Evolutionary conservation across 2,888 invertebrate species (phyloP), one percentile per base, ranked within the genome.

Genomic region (Ariolimax columbianus): DNA sequence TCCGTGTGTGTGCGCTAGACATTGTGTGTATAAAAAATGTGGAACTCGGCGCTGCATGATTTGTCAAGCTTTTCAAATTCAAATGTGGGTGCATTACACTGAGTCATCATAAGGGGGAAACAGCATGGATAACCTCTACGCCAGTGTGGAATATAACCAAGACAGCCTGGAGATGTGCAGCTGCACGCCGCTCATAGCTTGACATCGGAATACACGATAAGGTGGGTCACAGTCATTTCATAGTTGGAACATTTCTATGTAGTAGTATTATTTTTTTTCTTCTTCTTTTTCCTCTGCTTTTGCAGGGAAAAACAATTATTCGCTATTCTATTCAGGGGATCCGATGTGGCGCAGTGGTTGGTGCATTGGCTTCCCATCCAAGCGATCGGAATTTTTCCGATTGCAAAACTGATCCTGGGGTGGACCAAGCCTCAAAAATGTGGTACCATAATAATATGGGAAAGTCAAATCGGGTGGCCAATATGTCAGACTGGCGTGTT

Each of bases 1-100:
- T 19, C n/a, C n/a, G 63, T 63, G 33, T 38, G 70, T 36, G 14
- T 70, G 33, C n/a, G 36, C 9, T 14, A 70, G 14, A 55, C 55
- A 17, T 17, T 55, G 70, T 23, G 38, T 70, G 70, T 30, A 63
- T 63, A 30, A 11, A 63, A 11, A 63, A 63, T 72, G 26, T 72
- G 72, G 4, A 40, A 26, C 26, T 19, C 38, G 40, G 40, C 23
- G 72, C 72, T 40, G 40, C n/a, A 40, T 38, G 40, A 72, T 72
- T 72, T 19, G 72, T 40, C 40, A 40, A 40, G 40, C 40, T 72
- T 38, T 72, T 72, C 72, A 72, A 26, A 72, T 72, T 72, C 72
- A 72, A 0, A 72, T 72, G 72, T 72, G 40, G 40, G 72, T 70
- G 70, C 38, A 70, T 40, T 72, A 38, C 40, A 40, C 72, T 40